These are phyloP conservation scores for Leucoma salicis DNA, from an alignment of 2,888 invertebrate genomes.

Conservation along the genomic window DNA sequence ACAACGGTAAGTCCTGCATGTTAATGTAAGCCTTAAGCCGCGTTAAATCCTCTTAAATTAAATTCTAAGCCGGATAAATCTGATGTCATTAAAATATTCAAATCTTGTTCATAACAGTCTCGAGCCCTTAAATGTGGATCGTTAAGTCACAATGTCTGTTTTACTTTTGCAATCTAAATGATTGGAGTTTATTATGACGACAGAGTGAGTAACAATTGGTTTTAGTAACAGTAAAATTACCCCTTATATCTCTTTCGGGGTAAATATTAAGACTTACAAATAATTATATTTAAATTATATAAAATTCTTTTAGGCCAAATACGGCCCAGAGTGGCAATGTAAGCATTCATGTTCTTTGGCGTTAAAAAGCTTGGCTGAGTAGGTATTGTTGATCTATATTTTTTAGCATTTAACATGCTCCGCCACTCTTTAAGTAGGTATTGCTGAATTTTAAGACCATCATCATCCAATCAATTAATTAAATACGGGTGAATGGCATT, in stretches of 20 bases:
- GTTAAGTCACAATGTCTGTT: constrained; percentile 30
- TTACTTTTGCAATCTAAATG: constrained; percentile 38
- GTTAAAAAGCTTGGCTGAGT: no score
- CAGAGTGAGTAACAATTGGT: constrained; percentile 27
- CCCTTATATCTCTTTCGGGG: not conserved
- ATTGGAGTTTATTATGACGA: constrained; percentile 37
- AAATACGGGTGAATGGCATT: no score
- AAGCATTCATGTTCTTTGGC: no score
- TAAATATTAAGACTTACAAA: no score
- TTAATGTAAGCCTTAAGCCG: constrained; percentile 24
- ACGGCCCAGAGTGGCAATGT: no score
- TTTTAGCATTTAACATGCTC: no score
- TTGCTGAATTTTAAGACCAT: no score
- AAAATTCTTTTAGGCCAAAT: no score
- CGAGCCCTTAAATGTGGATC: constrained; percentile 33
- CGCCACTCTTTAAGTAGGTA: no score
- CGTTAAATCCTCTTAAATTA: constrained; percentile 38
- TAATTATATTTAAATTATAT: no score
- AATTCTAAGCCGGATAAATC: constrained; percentile 44
- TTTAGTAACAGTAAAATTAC: constrained; percentile 2
- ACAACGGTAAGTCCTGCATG: constrained; percentile 22
- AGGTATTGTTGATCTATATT: no score
- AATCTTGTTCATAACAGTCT: constrained; percentile 47
- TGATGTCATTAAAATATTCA: constrained; percentile 42
- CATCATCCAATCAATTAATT: no score